Base-by-base conservation (phyloP, 1,140 invertebrate genomes). In the Drosophila kurseongensis region DNA sequence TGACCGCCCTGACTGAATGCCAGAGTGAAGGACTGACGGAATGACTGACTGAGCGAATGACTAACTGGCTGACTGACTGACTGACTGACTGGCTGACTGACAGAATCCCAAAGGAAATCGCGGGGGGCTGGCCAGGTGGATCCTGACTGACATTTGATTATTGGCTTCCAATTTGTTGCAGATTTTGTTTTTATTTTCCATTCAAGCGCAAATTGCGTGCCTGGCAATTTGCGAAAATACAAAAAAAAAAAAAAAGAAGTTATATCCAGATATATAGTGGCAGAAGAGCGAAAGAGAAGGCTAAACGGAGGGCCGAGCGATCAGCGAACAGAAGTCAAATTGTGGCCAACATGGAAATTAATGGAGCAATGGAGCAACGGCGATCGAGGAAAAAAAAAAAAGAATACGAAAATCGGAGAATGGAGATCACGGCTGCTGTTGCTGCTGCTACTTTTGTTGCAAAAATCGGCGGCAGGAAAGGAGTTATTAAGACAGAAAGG, bases 111-210 rank as follows among this genome's bases (percentile, higher is more conserved):
- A 52, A 35, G 47, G 63, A 65, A 35, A 69, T 69, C 32, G 61
- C 62, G 67, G 42, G 50, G 59, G 65, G 51, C 51, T 60, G 27
- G 59, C 23, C 50, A 36, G 32, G 50, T 14, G 29, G 48, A 41
- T 45, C 60, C 76, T 92, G 86, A 86, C 86, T 92, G 86, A 91
- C 88, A 91, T 91, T 91, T 91, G 88, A 91, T 92, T 92, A 91
- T 91, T 91, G 91, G 90, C 91, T 92, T 92, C 91, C 91, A 90
- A 90, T 90, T 80, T 89, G 78, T 78, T 90, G 80, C 78, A 90
- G 86, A 77, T 90, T 66, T 78, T 35, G 36, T 59, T 71, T 65
- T 9, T 72, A 27, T 44, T 50, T 44, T 67, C 47, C 59, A 51
- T 75, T 68, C 55, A 48, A 74, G 67, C 75, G 59, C 83, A 86